Conservation (phyloP, 2,113 vertebrate species). For the Percina caprodes region DNA sequence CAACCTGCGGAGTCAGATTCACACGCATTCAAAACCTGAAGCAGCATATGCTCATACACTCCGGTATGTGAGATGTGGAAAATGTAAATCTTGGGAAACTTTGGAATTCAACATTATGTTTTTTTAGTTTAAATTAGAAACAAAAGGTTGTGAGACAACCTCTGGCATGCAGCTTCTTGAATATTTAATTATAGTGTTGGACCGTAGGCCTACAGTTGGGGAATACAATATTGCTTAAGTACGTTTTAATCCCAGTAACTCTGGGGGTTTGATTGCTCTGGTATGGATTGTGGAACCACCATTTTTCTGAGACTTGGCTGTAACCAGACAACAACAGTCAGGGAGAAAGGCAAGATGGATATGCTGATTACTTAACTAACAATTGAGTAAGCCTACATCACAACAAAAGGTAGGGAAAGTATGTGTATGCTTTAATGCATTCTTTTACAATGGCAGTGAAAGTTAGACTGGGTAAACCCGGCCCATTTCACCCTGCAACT, state of each 20-base stretch:
- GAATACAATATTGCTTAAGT: too few relatives aligned
- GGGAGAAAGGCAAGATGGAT: background rate
- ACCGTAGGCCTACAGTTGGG: too few relatives aligned
- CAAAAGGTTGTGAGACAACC: background rate
- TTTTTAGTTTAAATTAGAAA: background rate
- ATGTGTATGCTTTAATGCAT: background rate
- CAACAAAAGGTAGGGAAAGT: background rate
- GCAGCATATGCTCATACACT: constrained; percentile 99
- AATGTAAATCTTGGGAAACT: background rate
- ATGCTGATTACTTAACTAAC: background rate
- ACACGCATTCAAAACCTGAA: constrained; percentile 99
- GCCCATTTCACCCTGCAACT: too few relatives aligned
- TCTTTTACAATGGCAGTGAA: background rate
- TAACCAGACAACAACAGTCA: background rate
- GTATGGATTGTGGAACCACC: background rate
- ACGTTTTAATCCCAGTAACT: background rate
- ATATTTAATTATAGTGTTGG: too few relatives aligned
- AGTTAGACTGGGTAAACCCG: too few relatives aligned
- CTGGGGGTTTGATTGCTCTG: background rate
- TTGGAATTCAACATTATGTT: too few relatives aligned
- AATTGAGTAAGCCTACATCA: background rate
- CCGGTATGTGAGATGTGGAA: constrained; percentile 84
- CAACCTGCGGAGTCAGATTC: constrained; percentile 97
- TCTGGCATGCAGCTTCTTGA: background rate
- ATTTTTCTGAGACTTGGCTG: background rate